Evolutionary conservation across 2,797 vertebrate genomes (phyloP), one percentile per base, ranked within the genome.

Genomic region (Thaleichthys pacificus): DNA sequence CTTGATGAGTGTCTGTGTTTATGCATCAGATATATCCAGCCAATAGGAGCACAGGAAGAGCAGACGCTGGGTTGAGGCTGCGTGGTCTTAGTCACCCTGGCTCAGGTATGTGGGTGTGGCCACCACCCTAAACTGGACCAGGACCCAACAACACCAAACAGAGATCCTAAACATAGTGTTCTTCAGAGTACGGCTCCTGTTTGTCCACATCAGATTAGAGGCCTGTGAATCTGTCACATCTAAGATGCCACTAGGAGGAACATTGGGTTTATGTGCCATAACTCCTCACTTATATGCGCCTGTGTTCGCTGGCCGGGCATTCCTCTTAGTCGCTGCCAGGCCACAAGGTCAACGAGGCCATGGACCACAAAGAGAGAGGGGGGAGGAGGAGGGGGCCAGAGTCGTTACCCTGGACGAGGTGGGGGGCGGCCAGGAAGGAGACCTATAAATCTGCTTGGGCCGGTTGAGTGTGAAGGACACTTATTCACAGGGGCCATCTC

Each of bases 371-470:
- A 81, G 73, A 66, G 15, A 61, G 77, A 85, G 30, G 78, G 76
- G 62, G 30, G 80, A 76, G 26, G 3, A 9, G 19, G 17, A 22
- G 75, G 54, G 11, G 32, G 69, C 70, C 72, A 77, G 63, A 17
- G 42, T 47, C 42, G 42, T 47, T 47, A 47, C 42, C 42, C 60
- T 58, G 69, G 68, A 72, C 24, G 66, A 66, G 75, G 70, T 68
- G 74, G 30, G 8, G 47, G 68, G 72, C 73, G 76, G 68, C 19
- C 32, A 22, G 22, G 68, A 30, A 71, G 66, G 17, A 65, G 60
- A 58, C 75, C 76, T 78, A 80, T 88, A 89, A 89, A 91, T 88
- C 80, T 79, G 68, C 79, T n/a, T 2, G 60, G 77, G 69, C 60
- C 60, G 82, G 24, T 72, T 86, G 84, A 79, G 76, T 78, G 85